A percentile compares a stretch with the other conserved stretches of the same genome.
Evolutionary conservation across 92 coral and sea anemone genomes (phyloP).

Genomic region (Desmophyllum pertusum): DNA sequence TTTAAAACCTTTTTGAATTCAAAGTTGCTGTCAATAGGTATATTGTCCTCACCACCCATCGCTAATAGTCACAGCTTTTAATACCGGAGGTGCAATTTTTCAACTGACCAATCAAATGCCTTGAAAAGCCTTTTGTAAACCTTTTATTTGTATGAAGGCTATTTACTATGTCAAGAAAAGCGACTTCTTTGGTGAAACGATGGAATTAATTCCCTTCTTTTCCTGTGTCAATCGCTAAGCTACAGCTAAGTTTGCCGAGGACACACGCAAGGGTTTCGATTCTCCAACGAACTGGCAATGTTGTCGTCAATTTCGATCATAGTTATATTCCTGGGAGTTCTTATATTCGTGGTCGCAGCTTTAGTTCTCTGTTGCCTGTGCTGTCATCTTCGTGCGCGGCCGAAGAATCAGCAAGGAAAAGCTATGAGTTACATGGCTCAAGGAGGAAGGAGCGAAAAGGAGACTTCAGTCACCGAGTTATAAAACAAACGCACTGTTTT

Average conservation of each 20-base stretch:
- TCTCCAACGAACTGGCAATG: slow-evolving; percentile 56
- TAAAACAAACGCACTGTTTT: slow-evolving; percentile 32
- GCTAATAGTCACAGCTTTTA: not conserved
- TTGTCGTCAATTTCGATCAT: slow-evolving; percentile 90
- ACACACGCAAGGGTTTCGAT: too few species aligned
- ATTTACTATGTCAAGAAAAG: slow-evolving; percentile 24
- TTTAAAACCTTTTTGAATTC: not conserved
- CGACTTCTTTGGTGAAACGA: slow-evolving; percentile 13
- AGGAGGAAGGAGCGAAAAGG: slow-evolving; percentile 81
- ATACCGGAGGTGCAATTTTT: slow-evolving; percentile 21
- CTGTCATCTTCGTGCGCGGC: slow-evolving; percentile 83
- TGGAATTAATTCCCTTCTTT: slow-evolving; percentile 2
- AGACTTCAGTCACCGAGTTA: slow-evolving; percentile 85
- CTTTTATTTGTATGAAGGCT: slow-evolving; percentile 5
- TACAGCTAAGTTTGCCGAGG: not conserved
- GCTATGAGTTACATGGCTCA: slow-evolving; percentile 47
- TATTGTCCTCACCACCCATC: not conserved
- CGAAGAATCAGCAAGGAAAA: slow-evolving; percentile 59
- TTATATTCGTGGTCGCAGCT: slow-evolving; percentile 90
- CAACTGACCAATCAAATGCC: slow-evolving; percentile 34
- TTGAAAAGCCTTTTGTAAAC: slow-evolving; percentile 2
- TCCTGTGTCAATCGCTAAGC: slow-evolving; percentile 34
- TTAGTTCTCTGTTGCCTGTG: slow-evolving; percentile 89
- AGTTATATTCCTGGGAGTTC: slow-evolving; percentile 91
- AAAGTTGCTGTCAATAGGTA: not conserved